Conservation (phyloP, 2,888 invertebrate genomes). For the Apomyelois bistriatella region DNA sequence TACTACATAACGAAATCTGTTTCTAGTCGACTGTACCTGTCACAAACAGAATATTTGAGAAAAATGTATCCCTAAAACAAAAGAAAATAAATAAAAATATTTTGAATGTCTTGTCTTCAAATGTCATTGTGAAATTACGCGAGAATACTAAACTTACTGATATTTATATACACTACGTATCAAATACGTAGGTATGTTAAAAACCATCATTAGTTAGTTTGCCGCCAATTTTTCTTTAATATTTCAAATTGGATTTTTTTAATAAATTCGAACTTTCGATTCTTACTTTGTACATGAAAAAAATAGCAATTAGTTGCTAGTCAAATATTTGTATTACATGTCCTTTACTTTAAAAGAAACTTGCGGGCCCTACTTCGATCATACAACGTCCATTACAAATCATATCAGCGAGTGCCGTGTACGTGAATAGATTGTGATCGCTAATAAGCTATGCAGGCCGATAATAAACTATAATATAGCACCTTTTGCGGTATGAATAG, state of each 20-base stretch:
- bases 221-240: too few species aligned
- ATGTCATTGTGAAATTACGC: background rate
- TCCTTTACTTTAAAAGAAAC: background rate
- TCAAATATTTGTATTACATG: background rate
- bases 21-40: too few species aligned
- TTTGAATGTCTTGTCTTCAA: background rate
- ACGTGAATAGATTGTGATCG: constrained; percentile 19
- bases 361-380: constrained; percentile 12
- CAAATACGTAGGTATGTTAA: too few species aligned
- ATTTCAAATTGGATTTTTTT: too few species aligned
- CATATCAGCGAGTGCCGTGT: constrained; percentile 18
- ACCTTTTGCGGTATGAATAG: too few species aligned
- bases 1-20: too few species aligned
- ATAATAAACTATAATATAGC: background rate
- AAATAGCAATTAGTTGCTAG: too few species aligned
- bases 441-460: constrained; percentile 14
- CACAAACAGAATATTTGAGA: too few species aligned
- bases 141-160: background rate
- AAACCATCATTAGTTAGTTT: too few species aligned
- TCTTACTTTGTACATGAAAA: too few species aligned
- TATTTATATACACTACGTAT: too few species aligned
- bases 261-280: too few species aligned
- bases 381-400: constrained; percentile 21
- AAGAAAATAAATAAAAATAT: constrained; percentile 6
- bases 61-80: background rate